These are phyloP conservation scores for Chrysomela aeneicollis DNA, from an alignment of 2,888 invertebrate species.

Conservation along the genomic window DNA sequence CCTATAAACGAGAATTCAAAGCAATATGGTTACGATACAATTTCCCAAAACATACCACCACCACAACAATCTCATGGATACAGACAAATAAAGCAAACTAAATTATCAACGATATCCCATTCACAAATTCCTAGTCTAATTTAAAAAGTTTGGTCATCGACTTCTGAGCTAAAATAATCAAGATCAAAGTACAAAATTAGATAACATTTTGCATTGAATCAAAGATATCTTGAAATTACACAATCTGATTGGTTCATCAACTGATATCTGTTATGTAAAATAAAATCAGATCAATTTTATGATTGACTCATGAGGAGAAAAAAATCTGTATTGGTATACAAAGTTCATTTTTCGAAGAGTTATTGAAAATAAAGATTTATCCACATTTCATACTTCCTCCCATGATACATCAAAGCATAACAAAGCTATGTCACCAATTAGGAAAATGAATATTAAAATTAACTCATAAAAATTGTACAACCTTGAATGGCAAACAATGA, in stretches of 20 bases:
- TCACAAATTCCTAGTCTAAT: too few species aligned
- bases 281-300: too few species aligned
- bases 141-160: too few species aligned
- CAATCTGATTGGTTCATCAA: background rate
- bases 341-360: too few species aligned
- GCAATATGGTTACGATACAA: slow-evolving; percentile 22
- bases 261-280: background rate
- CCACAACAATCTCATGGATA: slow-evolving; percentile 2
- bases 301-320: too few species aligned
- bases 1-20: slow-evolving; percentile 57
- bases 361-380: too few species aligned
- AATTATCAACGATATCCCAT: too few species aligned
- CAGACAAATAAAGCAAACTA: background rate
- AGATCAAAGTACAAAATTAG: background rate
- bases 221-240: background rate
- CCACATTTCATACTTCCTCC: too few species aligned
- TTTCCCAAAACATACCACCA: slow-evolving; percentile 15
- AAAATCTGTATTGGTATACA: too few species aligned
- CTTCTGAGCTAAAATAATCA: too few species aligned
- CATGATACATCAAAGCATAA: background rate
- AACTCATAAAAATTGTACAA: background rate
- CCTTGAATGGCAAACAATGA: slow-evolving; percentile 30
- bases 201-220: background rate
- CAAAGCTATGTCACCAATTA: background rate
- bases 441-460: background rate